Evolutionary conservation across 1,140 invertebrate genomes (phyloP).

Genomic region (Lordiphosa mommai): DNA sequence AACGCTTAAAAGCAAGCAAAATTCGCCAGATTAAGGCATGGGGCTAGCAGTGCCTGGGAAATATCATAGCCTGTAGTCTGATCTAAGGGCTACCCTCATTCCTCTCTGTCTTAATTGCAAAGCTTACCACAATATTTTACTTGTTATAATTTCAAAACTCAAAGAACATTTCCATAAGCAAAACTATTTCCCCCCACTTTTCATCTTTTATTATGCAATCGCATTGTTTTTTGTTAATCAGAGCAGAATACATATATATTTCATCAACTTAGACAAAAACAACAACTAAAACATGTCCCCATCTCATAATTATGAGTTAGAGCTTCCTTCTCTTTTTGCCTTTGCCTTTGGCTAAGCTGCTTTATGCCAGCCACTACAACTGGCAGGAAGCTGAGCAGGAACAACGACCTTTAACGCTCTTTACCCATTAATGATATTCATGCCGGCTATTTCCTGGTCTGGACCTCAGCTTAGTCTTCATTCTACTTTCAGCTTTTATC

Average conservation of each 20-base stretch:
- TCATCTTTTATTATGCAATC: no score
- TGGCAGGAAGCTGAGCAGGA: conserved; percentile 18
- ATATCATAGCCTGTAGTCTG: no score
- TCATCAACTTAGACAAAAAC: background rate
- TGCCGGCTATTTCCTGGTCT: conserved; percentile 56
- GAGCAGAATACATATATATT: background rate
- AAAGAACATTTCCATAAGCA: no score
- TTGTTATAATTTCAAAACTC: no score
- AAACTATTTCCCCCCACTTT: no score
- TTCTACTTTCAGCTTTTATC: conserved; percentile 13
- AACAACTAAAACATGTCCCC: background rate
- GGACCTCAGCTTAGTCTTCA: conserved; percentile 31
- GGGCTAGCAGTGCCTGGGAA: no score
- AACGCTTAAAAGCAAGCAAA: no score
- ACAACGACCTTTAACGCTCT: conserved; percentile 47
- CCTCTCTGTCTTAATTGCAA: no score
- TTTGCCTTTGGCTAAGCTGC: conserved; percentile 25
- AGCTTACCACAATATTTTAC: no score
- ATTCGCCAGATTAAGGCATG: no score
- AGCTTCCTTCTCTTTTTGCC: background rate
- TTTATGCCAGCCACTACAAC: background rate
- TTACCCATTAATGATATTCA: conserved; percentile 70
- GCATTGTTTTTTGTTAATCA: background rate
- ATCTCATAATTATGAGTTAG: conserved; percentile 23
- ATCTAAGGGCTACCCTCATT: no score